Conservation (phyloP, 2,888 invertebrate genomes). For the Amaurobius ferox region DNA sequence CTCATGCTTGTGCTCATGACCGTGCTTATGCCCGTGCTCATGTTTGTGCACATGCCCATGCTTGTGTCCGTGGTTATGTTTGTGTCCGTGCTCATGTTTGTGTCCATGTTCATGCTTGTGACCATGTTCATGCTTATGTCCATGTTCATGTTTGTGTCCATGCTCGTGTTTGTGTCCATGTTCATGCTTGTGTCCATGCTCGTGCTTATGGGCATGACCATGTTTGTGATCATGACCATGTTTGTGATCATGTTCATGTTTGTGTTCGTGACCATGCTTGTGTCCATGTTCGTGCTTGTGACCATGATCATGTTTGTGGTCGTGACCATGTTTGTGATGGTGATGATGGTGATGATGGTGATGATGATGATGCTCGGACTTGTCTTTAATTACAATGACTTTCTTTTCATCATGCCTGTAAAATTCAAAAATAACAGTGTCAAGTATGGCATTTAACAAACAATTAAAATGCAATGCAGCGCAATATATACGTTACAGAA, state of each 20-base stretch:
- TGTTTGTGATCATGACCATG: slow-evolving; percentile 58
- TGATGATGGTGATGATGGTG: slow-evolving; percentile 64
- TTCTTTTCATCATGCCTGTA: slow-evolving; percentile 39
- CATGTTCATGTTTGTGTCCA: slow-evolving; percentile 46
- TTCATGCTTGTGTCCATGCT: slow-evolving; percentile 46
- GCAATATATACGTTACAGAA: too few species aligned
- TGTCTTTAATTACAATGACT: slow-evolving; percentile 64
- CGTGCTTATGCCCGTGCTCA: slow-evolving; percentile 47
- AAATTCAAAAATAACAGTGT: too few species aligned
- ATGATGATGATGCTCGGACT: slow-evolving; percentile 46
- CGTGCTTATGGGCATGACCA: slow-evolving; percentile 48
- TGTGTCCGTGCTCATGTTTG: slow-evolving; percentile 57
- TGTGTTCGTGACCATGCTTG: slow-evolving; percentile 53
- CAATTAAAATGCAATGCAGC: too few species aligned
- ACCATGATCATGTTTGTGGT: slow-evolving; percentile 49
- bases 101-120: slow-evolving; percentile 56
- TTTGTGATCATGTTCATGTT: slow-evolving; percentile 53
- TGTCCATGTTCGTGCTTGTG: slow-evolving; percentile 57
- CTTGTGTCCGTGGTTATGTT: slow-evolving; percentile 56
- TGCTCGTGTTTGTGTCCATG: slow-evolving; percentile 48
- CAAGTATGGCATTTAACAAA: too few species aligned
- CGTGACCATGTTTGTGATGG: slow-evolving; percentile 56
- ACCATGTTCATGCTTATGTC: slow-evolving; percentile 40
- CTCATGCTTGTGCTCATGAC: slow-evolving; percentile 45
- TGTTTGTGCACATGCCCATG: slow-evolving; percentile 53